A percentile compares a stretch with the other conserved stretches of the same genome.
Evolutionary conservation across 2,797 vertebrate species (phyloP).

Genomic region (Spea hammondii): DNA sequence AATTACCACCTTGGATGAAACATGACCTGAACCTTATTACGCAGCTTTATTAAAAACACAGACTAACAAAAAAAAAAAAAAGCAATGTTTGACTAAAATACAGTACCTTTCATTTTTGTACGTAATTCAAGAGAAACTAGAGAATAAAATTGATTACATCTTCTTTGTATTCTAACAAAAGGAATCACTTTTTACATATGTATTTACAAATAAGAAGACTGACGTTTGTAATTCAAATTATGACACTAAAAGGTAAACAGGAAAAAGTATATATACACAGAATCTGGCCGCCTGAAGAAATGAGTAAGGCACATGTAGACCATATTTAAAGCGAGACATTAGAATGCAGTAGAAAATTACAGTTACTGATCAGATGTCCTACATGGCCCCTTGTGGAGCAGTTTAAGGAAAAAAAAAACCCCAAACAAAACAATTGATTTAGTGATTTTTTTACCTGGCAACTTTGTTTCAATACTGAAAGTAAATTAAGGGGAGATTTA

Average conservation of each 20-base stretch:
- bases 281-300: conserved; percentile 94
- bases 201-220: conserved; percentile 65
- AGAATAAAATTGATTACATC: conserved; percentile 69
- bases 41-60: conserved; percentile 57
- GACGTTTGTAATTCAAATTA: conserved; percentile 64
- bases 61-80: conserved; percentile 49
- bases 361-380: conserved; percentile 65
- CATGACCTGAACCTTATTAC: conserved; percentile 29
- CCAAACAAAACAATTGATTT: conserved; percentile 53
- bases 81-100: conserved; percentile 70
- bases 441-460: conserved; percentile 59
- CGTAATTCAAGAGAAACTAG: conserved; percentile 70
- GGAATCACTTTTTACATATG: conserved; percentile 62
- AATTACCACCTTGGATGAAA: conserved; percentile 29
- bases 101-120: conserved; percentile 76
- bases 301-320: conserved; percentile 97
- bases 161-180: conserved; percentile 64
- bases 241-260: conserved; percentile 41
- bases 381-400: conserved; percentile 74
- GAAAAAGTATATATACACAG: conserved; percentile 73
- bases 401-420: conserved; percentile 55
- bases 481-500: conserved; percentile 96
- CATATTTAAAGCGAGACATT: conserved; percentile 63
- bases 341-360: conserved; percentile 67
- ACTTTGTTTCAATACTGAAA: conserved; percentile 90